Evolutionary conservation across 1,140 invertebrate genomes (phyloP).

Genomic region (Diachasma alloeum): DNA sequence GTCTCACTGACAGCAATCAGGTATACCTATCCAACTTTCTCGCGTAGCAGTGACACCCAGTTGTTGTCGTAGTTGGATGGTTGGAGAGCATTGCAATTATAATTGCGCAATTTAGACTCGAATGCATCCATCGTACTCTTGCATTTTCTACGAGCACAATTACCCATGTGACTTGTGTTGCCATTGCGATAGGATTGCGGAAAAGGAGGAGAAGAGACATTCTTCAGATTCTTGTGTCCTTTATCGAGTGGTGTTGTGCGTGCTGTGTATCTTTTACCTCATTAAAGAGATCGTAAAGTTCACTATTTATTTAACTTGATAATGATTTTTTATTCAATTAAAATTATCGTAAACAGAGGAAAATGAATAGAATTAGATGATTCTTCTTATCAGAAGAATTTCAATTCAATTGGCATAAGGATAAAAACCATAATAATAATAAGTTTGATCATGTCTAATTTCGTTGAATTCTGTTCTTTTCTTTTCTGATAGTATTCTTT

Average conservation of each 20-base stretch:
- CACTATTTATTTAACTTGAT: neutral
- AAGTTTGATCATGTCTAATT: too few relatives aligned
- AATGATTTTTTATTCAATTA: too few relatives aligned
- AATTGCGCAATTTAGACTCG: neutral
- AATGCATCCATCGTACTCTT: neutral
- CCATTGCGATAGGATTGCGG: neutral
- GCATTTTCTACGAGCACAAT: neutral
- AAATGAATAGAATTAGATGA: too few relatives aligned
- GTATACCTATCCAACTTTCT: neutral
- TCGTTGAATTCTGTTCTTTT: too few relatives aligned
- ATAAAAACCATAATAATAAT: too few relatives aligned
- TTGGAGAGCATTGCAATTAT: neutral
- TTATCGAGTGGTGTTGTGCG: neutral
- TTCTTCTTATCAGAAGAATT: too few relatives aligned
- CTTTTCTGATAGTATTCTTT: too few relatives aligned
- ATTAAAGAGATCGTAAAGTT: neutral
- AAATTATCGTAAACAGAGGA: too few relatives aligned
- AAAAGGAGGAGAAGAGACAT: neutral
- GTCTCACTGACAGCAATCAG: neutral
- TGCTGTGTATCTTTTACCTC: neutral
- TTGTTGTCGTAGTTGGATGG: neutral
- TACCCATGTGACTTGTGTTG: neutral
- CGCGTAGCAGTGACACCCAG: neutral
- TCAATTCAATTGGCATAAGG: too few relatives aligned
- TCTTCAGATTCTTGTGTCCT: neutral